Evolutionary conservation across 2,888 invertebrate species (phyloP).

Genomic region (Merodon equestris): DNA sequence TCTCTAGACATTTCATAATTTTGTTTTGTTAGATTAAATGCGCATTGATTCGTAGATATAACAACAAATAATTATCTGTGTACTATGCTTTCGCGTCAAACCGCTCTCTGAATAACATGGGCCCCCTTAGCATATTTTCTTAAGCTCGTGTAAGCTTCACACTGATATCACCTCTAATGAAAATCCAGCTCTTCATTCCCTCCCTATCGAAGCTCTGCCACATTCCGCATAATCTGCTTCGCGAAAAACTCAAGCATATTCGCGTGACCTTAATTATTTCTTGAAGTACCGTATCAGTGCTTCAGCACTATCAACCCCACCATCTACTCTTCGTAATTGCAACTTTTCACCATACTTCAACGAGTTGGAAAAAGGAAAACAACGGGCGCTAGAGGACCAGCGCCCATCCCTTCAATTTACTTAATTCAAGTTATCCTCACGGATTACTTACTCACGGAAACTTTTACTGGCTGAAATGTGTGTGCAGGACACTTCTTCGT

Average conservation of each 20-base stretch:
- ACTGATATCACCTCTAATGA: slow-evolving; percentile 52
- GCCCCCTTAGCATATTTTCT: no score
- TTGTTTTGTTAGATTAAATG: no score
- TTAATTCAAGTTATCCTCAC: slow-evolving; percentile 61
- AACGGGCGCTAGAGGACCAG: no score
- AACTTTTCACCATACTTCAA: slow-evolving; percentile 14
- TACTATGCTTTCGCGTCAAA: no score
- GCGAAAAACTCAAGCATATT: slow-evolving; percentile 35
- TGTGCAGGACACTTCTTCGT: slow-evolving; percentile 30
- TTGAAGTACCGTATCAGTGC: slow-evolving; percentile 10
- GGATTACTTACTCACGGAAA: slow-evolving; percentile 61
- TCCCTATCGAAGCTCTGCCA: slow-evolving; percentile 21
- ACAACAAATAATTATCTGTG: no score
- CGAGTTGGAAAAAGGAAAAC: no score
- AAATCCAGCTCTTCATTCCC: slow-evolving; percentile 41
- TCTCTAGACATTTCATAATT: no score
- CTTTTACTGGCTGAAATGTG: slow-evolving; percentile 34
- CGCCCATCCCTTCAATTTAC: slow-evolving; percentile 25
- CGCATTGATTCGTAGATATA: no score
- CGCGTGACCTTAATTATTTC: slow-evolving; percentile 47
- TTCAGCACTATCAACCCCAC: background rate
- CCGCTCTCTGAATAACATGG: no score
- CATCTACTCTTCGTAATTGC: slow-evolving; percentile 29
- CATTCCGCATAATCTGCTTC: slow-evolving; percentile 38
- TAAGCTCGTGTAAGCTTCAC: slow-evolving; percentile 34